Base-by-base conservation (phyloP, 2,797 vertebrate species). In the Mormyrus hasselquistii region DNA sequence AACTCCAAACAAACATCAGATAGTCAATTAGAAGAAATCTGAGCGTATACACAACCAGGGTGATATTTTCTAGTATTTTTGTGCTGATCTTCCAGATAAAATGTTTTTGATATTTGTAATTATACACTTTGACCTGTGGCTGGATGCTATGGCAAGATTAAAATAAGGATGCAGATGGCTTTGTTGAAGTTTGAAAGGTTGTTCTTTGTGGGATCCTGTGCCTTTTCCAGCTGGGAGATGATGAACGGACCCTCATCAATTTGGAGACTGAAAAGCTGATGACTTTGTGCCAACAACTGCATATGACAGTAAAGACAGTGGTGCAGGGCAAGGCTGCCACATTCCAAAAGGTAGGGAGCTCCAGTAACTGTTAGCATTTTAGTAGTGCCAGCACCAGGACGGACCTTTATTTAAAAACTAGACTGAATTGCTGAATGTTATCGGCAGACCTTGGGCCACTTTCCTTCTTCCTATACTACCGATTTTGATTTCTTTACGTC, bases 311-410 rank as follows among this genome's bases (percentile, higher is more conserved):
- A 86, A 98, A 96, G 93, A 94, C 96, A 79, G 95, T 96, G 25
- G 95, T 95, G 87, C 98, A 98, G 94, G 98, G 97, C 88, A 99
- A 99, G 97, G 95, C 95, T 89, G 96, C 97, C 94, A 97, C 95
- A 91, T 98, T 98, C 94, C 96, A 97, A 92, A 99, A 99, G 98
- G 99, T 99, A 96, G 69, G 16, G 7, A 59, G 2, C 92, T 83
- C 91, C 88, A 87, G 6, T 4, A 19, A 76, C 4, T 14, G 69
- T 16, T 7, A 29, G 83, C 2, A 52, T 29, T 4, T 22, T 14
- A 69, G 1, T 1, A 29, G 9, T 12, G 25, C 25, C 10, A 1
- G 22, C 47, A 9, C 47, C 49, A 52, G n/a, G 41, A 44, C 19
- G 10, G 82, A 12, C 8, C 16, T 49, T 22, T 16, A n/a, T 44